Evolutionary conservation across 2,888 invertebrate species (phyloP).

Genomic region (Eulithis testata): DNA sequence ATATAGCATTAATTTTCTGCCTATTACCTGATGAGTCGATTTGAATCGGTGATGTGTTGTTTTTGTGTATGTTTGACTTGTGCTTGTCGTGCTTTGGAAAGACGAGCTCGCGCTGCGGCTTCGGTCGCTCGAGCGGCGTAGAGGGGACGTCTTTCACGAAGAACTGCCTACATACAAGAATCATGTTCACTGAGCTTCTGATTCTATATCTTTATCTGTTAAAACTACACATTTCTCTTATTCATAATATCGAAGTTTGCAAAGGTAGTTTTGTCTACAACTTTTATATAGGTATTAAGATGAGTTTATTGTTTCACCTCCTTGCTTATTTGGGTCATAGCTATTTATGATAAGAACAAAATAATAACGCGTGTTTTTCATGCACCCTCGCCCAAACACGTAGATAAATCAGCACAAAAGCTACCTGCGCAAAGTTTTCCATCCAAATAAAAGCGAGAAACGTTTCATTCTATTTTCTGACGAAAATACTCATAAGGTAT

Average conservation of each 20-base stretch:
- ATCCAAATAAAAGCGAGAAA: slow-evolving; percentile 21
- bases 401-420: slow-evolving; percentile 28
- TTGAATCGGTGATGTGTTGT: slow-evolving; percentile 67
- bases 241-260: too few relatives aligned
- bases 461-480: slow-evolving; percentile 28
- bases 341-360: slow-evolving; percentile 28
- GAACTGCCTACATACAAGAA: slow-evolving; percentile 55
- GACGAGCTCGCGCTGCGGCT: slow-evolving; percentile 60
- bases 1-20: background rate
- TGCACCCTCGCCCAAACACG: slow-evolving; percentile 23
- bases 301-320: too few relatives aligned
- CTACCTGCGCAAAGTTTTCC: slow-evolving; percentile 26
- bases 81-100: slow-evolving; percentile 62
- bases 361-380: slow-evolving; percentile 28
- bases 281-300: too few relatives aligned
- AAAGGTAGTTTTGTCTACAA: too few relatives aligned
- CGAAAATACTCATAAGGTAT: slow-evolving; percentile 32
- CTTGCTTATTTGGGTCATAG: slow-evolving; percentile 23
- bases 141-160: slow-evolving; percentile 70
- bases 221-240: too few relatives aligned
- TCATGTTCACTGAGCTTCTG: background rate
- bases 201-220: too few relatives aligned
- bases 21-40: slow-evolving; percentile 58
- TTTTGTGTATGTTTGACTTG: slow-evolving; percentile 62
- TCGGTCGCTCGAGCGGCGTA: slow-evolving; percentile 71